Evolutionary conservation across 1,140 invertebrate species (phyloP), one percentile per base, ranked within the genome.

Genomic region (Zaprionus davidi): DNA sequence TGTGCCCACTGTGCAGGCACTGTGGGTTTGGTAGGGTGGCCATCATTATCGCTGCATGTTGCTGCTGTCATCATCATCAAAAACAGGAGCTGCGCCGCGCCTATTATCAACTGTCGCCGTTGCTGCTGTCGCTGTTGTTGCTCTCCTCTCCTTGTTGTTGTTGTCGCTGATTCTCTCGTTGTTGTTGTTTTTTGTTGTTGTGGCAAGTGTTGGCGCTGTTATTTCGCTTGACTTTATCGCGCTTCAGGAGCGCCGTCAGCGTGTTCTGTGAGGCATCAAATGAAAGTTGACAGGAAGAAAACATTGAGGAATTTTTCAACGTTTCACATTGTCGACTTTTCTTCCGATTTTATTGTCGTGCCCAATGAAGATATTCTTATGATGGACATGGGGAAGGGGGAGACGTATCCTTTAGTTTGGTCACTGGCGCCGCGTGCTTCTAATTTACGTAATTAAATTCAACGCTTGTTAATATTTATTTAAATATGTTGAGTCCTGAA

Each of bases 151-250:
- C 7, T 46, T 59, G 51, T 28, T 59, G 44, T 22, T 72, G 60
- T n/a, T 20, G 38, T n/a, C 22, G 53, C 64, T 67, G 34, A n/a
- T 28, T 49, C 46, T 66, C 60, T 56, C 44, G 69, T 70, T 75
- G 73, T 55, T 81, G 63, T 80, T 78, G 55, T 65, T 68, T 66
- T 60, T 65, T 79, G 59, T 17, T 60, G 44, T 57, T 65, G 81
- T 66, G 73, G 74, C 78, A 84, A 85, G 78, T 84, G 82, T 80
- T 84, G 76, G 59, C 73, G 81, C 79, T 73, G 78, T 84, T 79
- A 83, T 83, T 84, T 76, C 81, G 78, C 74, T 84, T 84, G 82
- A 85, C 82, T 84, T 85, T 71, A 76, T 71, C 68, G 59, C 68
- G 38, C 26, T 17, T 31, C 55, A 59, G 53, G 60, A 63, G 51